A percentile compares a stretch with the other conserved stretches of the same genome.
phyloP scores from a whole-genome alignment of 2,888 invertebrate genomes.

The Busseola fusca region DNA sequence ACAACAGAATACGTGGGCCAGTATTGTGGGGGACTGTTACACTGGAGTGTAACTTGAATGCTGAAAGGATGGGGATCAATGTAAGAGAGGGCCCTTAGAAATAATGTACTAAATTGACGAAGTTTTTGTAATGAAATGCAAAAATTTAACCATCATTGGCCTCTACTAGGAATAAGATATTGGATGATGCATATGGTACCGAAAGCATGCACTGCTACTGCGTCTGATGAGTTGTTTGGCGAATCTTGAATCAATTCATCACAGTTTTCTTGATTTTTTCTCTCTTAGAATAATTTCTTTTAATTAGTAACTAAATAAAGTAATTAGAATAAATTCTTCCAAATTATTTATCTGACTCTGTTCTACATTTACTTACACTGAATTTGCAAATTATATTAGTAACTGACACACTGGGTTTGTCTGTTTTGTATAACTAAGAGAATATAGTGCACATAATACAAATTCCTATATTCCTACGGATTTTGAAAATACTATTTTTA shows the following conservation, averaged over 20 bases:
- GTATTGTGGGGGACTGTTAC: slow-evolving; percentile 64
- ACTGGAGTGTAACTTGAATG: slow-evolving; percentile 58
- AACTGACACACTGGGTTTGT: neutral
- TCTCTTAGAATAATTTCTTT: neutral
- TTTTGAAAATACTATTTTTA: neutral
- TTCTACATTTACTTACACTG: neutral
- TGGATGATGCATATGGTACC: neutral
- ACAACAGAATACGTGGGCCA: slow-evolving; percentile 79
- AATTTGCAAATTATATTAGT: neutral
- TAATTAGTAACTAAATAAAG: no score
- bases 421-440: neutral
- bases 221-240: neutral
- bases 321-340: neutral
- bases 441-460: no score
- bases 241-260: neutral
- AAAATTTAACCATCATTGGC: neutral
- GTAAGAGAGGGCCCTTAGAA: neutral
- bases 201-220: neutral
- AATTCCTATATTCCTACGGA: no score
- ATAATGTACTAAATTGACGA: neutral
- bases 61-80: neutral
- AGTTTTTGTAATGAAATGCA: neutral
- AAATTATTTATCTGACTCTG: neutral
- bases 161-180: neutral
- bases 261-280: neutral